These are phyloP conservation scores for Sthenelais limicola DNA, from an alignment of 2,888 invertebrate species.

Conservation along the genomic window DNA sequence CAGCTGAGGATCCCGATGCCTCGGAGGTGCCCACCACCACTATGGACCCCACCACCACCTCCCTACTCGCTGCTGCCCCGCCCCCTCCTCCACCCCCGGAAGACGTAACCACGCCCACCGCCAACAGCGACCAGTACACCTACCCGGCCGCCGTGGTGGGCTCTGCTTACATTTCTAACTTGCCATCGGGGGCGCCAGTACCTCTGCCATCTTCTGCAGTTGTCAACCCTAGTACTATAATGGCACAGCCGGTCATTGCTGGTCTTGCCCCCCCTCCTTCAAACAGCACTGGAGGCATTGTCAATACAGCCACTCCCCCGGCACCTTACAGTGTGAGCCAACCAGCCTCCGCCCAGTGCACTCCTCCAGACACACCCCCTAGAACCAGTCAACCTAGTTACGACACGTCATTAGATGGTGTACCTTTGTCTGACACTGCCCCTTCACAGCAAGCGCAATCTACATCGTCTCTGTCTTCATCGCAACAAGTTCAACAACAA, in stretches of 20 bases:
- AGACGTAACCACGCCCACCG: neutral
- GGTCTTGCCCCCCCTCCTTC: neutral
- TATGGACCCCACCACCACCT: constrained; percentile 19
- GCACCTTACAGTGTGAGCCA: neutral
- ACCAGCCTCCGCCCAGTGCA: neutral
- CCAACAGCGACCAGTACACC: neutral
- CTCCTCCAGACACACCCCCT: constrained; percentile 6
- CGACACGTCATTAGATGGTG: constrained; percentile 28
- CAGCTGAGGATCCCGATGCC: neutral
- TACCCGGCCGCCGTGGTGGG: constrained; percentile 4
- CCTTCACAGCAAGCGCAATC: neutral
- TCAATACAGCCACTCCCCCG: neutral
- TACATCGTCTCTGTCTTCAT: neutral
- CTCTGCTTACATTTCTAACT: neutral
- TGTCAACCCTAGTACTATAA: neutral
- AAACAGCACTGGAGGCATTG: neutral
- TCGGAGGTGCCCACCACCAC: constrained; percentile 12
- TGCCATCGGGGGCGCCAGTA: neutral
- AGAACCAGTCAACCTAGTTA: neutral
- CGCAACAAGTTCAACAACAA: neutral
- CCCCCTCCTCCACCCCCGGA: constrained; percentile 36
- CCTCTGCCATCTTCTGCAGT: neutral
- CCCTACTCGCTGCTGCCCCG: constrained; percentile 18
- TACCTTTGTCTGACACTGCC: constrained; percentile 15
- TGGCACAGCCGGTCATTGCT: constrained; percentile 6